phyloP scores from a whole-genome alignment of 1,140 invertebrate species.

The Achatina immaculata region DNA sequence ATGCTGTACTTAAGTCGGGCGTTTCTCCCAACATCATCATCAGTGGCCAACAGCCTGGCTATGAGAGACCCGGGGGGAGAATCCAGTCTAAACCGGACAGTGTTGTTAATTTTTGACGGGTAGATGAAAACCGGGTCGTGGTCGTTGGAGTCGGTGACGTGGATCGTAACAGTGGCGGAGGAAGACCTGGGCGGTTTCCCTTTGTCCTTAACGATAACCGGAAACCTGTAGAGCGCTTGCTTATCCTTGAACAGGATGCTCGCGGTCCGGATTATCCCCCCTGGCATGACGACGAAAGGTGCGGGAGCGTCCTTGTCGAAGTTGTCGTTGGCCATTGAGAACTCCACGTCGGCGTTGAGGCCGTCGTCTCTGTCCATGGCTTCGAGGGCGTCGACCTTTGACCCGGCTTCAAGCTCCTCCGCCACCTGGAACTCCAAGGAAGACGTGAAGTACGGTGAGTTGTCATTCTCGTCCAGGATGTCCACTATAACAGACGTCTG shows the following conservation, averaged over 20 bases:
- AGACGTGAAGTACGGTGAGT: constrained; percentile 84
- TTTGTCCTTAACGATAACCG: constrained; percentile 89
- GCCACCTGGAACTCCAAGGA: constrained; percentile 56
- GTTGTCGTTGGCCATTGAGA: constrained; percentile 73
- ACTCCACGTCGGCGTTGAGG: constrained; percentile 78
- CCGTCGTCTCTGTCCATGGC: constrained; percentile 92
- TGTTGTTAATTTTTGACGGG: constrained; percentile 66
- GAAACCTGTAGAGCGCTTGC: constrained; percentile 82
- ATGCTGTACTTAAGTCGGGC: constrained; percentile 75
- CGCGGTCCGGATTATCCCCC: constrained; percentile 83
- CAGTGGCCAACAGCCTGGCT: constrained; percentile 59
- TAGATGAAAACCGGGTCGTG: constrained; percentile 57
- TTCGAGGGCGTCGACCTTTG: constrained; percentile 83
- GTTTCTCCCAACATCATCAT: constrained; percentile 75
- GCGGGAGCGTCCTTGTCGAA: neutral
- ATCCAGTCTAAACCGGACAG: constrained; percentile 89
- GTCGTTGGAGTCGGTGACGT: constrained; percentile 89
- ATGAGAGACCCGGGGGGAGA: constrained; percentile 84
- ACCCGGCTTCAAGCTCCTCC: constrained; percentile 75
- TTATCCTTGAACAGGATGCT: constrained; percentile 85
- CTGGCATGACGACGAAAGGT: constrained; percentile 86
- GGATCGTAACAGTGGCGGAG: constrained; percentile 81
- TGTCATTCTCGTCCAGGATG: constrained; percentile 94
- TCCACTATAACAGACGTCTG: constrained; percentile 89
- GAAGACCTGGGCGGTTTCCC: constrained; percentile 89